These are phyloP conservation scores for Tetrax tetrax DNA, from an alignment of 2,113 vertebrate genomes.

Conservation along the genomic window DNA sequence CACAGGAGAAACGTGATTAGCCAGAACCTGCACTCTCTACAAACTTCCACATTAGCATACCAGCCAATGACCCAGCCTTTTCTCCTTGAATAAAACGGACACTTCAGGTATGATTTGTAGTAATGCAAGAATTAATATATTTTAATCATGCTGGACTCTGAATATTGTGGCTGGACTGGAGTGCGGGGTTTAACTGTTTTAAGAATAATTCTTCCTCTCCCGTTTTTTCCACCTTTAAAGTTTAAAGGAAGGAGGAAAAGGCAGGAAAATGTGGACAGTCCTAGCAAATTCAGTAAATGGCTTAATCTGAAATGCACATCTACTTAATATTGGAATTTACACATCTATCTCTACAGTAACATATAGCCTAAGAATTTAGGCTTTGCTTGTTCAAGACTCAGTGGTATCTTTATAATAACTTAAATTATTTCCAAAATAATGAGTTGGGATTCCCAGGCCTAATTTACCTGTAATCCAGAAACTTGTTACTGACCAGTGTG, in stretches of 20 bases:
- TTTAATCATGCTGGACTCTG: not conserved
- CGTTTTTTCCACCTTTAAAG: not conserved
- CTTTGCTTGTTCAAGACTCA: not conserved
- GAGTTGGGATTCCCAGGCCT: not conserved
- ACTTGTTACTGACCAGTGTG: not conserved
- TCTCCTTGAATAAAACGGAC: not conserved
- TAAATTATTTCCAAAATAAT: not conserved
- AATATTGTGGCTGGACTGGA: not conserved
- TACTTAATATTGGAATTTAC: not conserved
- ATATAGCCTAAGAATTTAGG: not conserved
- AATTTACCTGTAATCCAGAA: not conserved
- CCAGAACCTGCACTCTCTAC: not conserved
- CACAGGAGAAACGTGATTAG: not conserved
- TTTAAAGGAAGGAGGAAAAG: not conserved
- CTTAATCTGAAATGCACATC: not conserved
- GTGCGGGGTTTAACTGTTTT: not conserved
- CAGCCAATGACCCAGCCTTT: not conserved
- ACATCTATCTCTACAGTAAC: not conserved
- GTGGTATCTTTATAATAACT: not conserved
- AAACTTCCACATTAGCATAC: accelerated
- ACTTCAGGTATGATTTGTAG: not conserved
- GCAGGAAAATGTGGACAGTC: not conserved
- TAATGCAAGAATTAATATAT: not conserved
- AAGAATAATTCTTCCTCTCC: not conserved
- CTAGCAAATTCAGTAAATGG: not conserved